Conservation (phyloP, 2,888 invertebrate species). For the Ephialtes manifestator region DNA sequence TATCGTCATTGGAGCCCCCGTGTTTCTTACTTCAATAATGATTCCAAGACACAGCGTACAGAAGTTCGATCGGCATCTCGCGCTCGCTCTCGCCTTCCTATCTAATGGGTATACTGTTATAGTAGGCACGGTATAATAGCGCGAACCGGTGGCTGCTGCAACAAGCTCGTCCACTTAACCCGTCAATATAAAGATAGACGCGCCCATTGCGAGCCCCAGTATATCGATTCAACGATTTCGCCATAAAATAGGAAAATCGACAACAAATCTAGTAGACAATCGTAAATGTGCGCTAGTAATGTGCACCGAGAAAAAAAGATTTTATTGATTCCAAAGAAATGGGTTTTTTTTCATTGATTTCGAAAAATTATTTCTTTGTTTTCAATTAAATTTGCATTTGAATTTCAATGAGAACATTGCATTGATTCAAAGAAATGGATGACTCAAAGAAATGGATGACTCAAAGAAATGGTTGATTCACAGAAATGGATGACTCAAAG, state of each 20-base stretch:
- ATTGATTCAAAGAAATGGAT: too few species aligned
- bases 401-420: too few species aligned
- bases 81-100: slow-evolving; percentile 41
- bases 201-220: slow-evolving; percentile 32
- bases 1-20: slow-evolving; percentile 49
- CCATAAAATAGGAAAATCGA: slow-evolving; percentile 35
- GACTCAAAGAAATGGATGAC: too few species aligned
- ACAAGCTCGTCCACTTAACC: slow-evolving; percentile 59
- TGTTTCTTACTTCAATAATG: slow-evolving; percentile 55
- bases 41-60: slow-evolving; percentile 42
- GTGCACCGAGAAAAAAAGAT: too few species aligned
- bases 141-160: slow-evolving; percentile 36
- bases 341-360: too few species aligned
- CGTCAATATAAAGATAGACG: slow-evolving; percentile 59
- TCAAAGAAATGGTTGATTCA: too few species aligned
- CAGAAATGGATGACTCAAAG: too few species aligned
- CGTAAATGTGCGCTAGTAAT: too few species aligned
- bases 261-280: not conserved
- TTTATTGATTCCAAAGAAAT: too few species aligned
- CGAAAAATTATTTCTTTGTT: too few species aligned
- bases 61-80: slow-evolving; percentile 54
- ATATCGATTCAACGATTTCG: slow-evolving; percentile 38
- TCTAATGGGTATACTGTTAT: slow-evolving; percentile 42
- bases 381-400: too few species aligned
- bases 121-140: slow-evolving; percentile 34